Percentiles rank a stretch among this genome's conserved stretches.
Evolutionary conservation across 2,888 invertebrate genomes (phyloP).

Genomic region (Thumatha senex): DNA sequence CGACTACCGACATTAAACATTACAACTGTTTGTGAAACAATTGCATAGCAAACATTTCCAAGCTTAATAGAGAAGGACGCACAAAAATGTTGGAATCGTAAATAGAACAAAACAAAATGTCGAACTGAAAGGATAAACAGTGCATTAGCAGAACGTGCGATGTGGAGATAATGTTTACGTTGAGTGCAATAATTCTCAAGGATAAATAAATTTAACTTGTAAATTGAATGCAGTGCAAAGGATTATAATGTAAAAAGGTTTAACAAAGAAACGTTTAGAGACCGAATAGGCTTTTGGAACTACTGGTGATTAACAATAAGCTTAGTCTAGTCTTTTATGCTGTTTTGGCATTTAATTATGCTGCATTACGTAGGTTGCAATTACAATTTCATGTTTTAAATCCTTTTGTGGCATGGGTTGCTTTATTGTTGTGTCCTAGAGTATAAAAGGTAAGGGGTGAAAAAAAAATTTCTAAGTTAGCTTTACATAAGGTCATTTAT

Average conservation of each 20-base stretch:
- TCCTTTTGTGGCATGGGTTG: too few relatives aligned
- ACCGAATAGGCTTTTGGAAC: background rate
- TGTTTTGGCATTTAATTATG: too few relatives aligned
- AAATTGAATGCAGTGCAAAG: slow-evolving; percentile 26
- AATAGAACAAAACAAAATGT: slow-evolving; percentile 14
- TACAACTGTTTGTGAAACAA: slow-evolving; percentile 3
- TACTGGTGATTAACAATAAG: slow-evolving; percentile 15
- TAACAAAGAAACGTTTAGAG: slow-evolving; percentile 10
- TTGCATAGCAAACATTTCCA: slow-evolving; percentile 9
- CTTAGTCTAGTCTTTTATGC: background rate
- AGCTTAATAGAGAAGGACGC: slow-evolving; percentile 10
- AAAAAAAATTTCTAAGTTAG: too few relatives aligned
- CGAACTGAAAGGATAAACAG: slow-evolving; percentile 13
- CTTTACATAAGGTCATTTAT: too few relatives aligned
- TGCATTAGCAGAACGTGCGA: slow-evolving; percentile 25
- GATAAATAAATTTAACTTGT: slow-evolving; percentile 28
- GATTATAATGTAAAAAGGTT: slow-evolving; percentile 26
- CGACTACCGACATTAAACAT: slow-evolving; percentile 1
- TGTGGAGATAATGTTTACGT: slow-evolving; percentile 25
- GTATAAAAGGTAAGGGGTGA: too few relatives aligned
- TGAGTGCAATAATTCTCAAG: slow-evolving; percentile 19
- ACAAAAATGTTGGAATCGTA: slow-evolving; percentile 12
- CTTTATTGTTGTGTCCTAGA: too few relatives aligned
- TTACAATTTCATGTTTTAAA: too few relatives aligned
- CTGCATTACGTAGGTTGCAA: too few relatives aligned